phyloP scores from a whole-genome alignment of 2,797 vertebrate species.

The Distichodus sexfasciatus region DNA sequence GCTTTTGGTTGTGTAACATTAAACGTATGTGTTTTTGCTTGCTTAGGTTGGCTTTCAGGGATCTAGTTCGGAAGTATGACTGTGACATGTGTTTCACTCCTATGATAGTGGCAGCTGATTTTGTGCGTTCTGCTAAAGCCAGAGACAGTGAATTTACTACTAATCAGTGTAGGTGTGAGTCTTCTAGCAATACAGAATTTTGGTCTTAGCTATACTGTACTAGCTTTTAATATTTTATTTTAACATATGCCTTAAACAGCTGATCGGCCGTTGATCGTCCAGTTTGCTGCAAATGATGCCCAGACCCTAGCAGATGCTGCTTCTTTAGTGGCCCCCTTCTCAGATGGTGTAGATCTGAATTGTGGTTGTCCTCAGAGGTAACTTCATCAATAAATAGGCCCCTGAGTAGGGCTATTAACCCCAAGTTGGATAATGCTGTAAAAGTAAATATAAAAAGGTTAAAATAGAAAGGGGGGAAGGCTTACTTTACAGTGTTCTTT shows the following conservation, averaged over 20 bases:
- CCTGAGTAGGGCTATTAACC: too few species aligned
- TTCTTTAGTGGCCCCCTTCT: conserved; percentile 82
- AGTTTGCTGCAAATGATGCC: conserved; percentile 92
- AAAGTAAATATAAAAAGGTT: too few species aligned
- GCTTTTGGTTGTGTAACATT: conserved; percentile 3
- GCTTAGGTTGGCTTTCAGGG: conserved; percentile 88
- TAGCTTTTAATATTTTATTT: too few species aligned
- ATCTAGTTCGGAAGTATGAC: conserved; percentile 87
- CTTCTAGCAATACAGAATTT: too few species aligned
- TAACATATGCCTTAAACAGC: conserved; percentile 71
- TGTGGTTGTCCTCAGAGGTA: conserved; percentile 98
- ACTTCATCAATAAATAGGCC: too few species aligned
- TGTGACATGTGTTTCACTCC: conserved; percentile 97
- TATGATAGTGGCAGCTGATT: conserved; percentile 95
- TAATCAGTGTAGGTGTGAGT: conserved; percentile 72
- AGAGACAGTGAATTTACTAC: conserved; percentile 98
- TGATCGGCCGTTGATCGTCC: conserved; percentile 91
- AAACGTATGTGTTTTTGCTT: too few species aligned
- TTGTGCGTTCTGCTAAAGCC: conserved; percentile 91
- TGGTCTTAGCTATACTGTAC: too few species aligned
- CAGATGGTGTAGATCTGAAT: conserved; percentile 94
- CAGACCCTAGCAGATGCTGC: conserved; percentile 90
- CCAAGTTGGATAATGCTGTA: too few species aligned
- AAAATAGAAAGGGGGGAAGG: too few species aligned
- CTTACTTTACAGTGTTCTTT: too few species aligned